Evolutionary conservation across 2,888 invertebrate genomes (phyloP), one percentile per base, ranked within the genome.

Genomic region (Hirtodrosophila confusa): DNA sequence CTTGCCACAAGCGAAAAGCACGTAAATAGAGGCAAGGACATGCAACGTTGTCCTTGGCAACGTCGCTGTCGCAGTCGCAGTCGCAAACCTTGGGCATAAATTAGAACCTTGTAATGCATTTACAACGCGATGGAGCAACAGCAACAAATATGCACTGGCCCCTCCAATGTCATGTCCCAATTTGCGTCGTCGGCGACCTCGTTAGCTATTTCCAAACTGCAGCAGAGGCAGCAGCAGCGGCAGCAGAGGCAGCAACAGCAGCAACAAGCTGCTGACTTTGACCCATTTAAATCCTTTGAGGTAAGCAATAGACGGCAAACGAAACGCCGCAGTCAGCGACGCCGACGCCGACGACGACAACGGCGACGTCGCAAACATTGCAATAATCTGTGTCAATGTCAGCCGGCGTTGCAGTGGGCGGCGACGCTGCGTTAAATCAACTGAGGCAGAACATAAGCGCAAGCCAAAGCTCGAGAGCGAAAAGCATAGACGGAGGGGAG

Each of bases 351-450:
- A 17, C 61, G 24, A 37, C 61, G 60, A 17, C 64, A 48, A 12
- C 56, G 41, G 8, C 67, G 58, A 47, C 73, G 65, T 55, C 51
- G 65, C 55, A 71, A 74, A 76, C 72, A 74, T 63, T 80, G 84
- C 78, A 73, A 69, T 65, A 78, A 88, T 86, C 86, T 88, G 53
- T 86, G 89, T 88, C 86, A 86, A 86, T 86, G 86, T 88, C 86
- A 86, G 75, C 84, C 83, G 86, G 80, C 78, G 62, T 51, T 75
- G 74, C 74, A 82, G 79, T 75, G 83, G 82, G 72, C 85, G 75
- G 77, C 63, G 64, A 66, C 66, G 61, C 75, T 68, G 64, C 67
- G 68, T 75, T 68, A 84, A 84, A 86, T 72, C 70, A 84, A 80
- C 72, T 82, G 84, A 86, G 82, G 80, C 87, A 87, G 86, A 87